Conservation (phyloP, 2,888 invertebrate genomes). For the Acheta domesticus region DNA sequence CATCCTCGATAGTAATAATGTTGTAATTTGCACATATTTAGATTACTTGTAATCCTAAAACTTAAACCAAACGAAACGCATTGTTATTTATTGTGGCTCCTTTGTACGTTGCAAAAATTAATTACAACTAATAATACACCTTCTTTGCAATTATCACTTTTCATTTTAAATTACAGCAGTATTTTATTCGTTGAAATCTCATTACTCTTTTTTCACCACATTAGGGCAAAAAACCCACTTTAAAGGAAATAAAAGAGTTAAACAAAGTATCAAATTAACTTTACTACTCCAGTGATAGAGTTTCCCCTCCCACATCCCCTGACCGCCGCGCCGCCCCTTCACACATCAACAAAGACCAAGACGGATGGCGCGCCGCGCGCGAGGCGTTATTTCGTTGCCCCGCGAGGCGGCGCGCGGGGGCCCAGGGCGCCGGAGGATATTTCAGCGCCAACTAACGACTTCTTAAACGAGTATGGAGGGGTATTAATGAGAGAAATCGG, state of each 20-base stretch:
- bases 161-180: background rate
- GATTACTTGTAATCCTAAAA: too few relatives aligned
- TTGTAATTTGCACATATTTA: too few relatives aligned
- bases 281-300: background rate
- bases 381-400: background rate
- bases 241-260: background rate
- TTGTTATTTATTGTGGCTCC: too few relatives aligned
- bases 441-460: constrained; percentile 30
- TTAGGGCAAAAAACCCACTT: background rate
- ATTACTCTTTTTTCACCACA: background rate
- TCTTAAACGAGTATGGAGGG: constrained; percentile 35
- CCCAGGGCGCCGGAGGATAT: background rate
- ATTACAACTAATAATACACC: background rate
- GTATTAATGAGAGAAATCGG: constrained; percentile 31
- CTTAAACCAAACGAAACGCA: too few relatives aligned
- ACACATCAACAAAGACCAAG: constrained; percentile 6
- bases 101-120: too few relatives aligned
- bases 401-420: background rate
- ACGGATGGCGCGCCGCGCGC: background rate
- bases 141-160: background rate
- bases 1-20: too few relatives aligned
- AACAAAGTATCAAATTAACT: constrained; percentile 18
- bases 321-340: background rate
- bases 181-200: background rate
- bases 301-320: background rate